Evolutionary conservation across 2,113 vertebrate genomes (phyloP).

Genomic region (Connochaetes taurinus): DNA sequence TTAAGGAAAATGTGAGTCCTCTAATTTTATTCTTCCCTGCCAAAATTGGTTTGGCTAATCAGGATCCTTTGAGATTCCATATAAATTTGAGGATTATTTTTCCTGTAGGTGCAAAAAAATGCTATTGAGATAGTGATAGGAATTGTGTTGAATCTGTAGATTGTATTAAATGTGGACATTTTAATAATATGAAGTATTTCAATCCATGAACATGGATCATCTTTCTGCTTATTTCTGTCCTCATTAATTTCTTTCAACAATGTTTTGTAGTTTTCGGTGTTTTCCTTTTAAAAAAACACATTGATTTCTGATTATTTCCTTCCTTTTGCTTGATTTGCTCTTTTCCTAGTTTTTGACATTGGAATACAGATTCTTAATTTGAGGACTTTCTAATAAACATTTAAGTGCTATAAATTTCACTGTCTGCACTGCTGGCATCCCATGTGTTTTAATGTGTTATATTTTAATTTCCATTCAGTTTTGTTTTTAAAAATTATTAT

Average conservation of each 20-base stretch:
- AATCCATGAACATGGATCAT: background rate
- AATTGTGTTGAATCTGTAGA: background rate
- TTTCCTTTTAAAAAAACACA: background rate
- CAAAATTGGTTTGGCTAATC: background rate
- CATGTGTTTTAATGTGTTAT: background rate
- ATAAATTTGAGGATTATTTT: background rate
- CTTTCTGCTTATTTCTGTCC: background rate
- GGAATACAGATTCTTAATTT: background rate
- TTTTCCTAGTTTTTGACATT: background rate
- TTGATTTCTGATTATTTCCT: background rate
- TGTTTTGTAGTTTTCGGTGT: background rate
- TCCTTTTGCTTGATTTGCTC: background rate
- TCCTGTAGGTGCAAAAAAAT: background rate
- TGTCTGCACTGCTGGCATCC: background rate
- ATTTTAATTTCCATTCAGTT: background rate
- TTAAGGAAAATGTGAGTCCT: background rate
- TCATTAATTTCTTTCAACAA: background rate
- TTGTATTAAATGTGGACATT: background rate
- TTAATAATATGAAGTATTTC: background rate
- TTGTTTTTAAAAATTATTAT: background rate
- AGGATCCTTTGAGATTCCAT: background rate
- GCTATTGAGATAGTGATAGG: background rate
- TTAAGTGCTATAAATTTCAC: background rate
- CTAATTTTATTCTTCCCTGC: background rate
- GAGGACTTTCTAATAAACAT: background rate